Evolutionary conservation across 2,888 invertebrate genomes (phyloP), one percentile per base, ranked within the genome.

Genomic region (Lypha dubia): DNA sequence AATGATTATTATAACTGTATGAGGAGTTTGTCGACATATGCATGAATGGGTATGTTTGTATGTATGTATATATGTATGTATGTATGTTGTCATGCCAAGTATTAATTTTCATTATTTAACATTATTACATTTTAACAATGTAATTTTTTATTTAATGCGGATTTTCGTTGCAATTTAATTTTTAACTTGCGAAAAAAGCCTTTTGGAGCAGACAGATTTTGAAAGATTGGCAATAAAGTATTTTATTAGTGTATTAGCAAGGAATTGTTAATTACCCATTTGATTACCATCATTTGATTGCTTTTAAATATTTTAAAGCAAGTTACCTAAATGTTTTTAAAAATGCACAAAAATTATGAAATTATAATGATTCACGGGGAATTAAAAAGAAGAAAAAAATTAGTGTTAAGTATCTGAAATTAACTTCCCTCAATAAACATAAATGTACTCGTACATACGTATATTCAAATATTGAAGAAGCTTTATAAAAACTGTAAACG

Each of bases 71-170:
- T 74, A 3, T n/a, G 8, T 49, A n/a, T 6, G 24, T 51, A 1
- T 44, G 35, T 79, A 53, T 71, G 63, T 65, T 73, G 73, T 65
- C 79, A 79, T 79, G 79, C 73, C 65, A 73, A 73, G 73, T 79
- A 65, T 79, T 73, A 73, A 73, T 79, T 79, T 79, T 73, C 68
- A 38, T 73, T 62, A 60, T 75, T 81, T 75, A 56, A 49, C 20
- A 68, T 62, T 28, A 32, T 63, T 79, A 17, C 44, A 24, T 73
- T 58, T 49, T 15, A 63, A 71, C 70, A 79, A 71, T 44, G 35
- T 56, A 79, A 71, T 79, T 79, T 73, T 38, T 41, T 38, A 65
- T 65, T 79, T 28, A 65, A 28, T 49, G 60, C 17, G 41, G 28
- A 6, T 67, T 67, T 63, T 68, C n/a, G 11, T 53, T 46, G 28